Conservation (phyloP, 2,888 invertebrate genomes). For the Lutraria lutraria region DNA sequence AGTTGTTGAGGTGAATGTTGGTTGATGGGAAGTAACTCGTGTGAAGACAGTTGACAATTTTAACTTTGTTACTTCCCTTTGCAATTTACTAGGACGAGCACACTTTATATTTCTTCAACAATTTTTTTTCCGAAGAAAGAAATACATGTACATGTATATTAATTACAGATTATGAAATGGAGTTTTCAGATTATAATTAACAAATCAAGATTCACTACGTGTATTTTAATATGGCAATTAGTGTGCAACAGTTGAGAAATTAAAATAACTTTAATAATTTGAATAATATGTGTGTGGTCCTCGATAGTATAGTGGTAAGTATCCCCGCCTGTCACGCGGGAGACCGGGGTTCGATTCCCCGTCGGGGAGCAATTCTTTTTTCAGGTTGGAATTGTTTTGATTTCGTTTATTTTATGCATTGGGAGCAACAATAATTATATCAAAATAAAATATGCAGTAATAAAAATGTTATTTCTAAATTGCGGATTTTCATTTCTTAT, state of each 20-base stretch:
- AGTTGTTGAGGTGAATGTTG: too few relatives aligned
- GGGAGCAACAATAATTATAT: too few relatives aligned
- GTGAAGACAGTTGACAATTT: not conserved
- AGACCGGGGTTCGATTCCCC: slow-evolving; percentile 30
- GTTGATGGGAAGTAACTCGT: slow-evolving; percentile 5
- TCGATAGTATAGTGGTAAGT: slow-evolving; percentile 27
- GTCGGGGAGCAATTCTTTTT: slow-evolving; percentile 18
- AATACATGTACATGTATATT: too few relatives aligned
- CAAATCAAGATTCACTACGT: not conserved
- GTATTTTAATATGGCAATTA: not conserved
- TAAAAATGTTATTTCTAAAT: too few relatives aligned
- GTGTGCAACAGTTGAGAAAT: not conserved
- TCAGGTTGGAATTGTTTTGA: not conserved
- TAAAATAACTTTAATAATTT: not conserved
- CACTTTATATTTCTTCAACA: not conserved
- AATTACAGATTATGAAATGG: too few relatives aligned
- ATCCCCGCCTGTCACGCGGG: slow-evolving; percentile 30
- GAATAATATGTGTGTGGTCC: not conserved
- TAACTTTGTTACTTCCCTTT: slow-evolving; percentile 2
- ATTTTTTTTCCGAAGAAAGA: too few relatives aligned
- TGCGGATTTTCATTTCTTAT: too few relatives aligned
- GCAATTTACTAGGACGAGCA: not conserved
- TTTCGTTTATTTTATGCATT: not conserved
- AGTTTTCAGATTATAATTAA: too few relatives aligned
- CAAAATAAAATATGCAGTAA: too few relatives aligned